Conservation (phyloP, 2,888 invertebrate species). For the Amblyjoppa fuscipennis region DNA sequence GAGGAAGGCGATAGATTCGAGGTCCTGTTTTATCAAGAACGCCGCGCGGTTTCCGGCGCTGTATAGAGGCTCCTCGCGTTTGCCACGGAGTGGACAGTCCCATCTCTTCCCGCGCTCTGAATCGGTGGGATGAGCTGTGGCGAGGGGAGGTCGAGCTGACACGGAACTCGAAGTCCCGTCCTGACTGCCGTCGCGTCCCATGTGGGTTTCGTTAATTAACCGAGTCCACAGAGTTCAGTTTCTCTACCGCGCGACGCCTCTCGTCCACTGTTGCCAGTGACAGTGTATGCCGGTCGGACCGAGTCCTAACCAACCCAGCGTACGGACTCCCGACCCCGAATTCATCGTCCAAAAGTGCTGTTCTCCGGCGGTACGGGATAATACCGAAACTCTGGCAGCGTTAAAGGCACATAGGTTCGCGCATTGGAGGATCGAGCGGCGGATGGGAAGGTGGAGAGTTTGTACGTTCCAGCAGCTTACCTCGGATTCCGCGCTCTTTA, state of each 20-base stretch:
- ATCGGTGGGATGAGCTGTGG: conserved; percentile 21
- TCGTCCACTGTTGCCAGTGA: conserved; percentile 58
- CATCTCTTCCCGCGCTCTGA: conserved; percentile 7
- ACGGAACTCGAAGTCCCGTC: conserved; percentile 69
- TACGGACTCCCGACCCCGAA: conserved; percentile 37
- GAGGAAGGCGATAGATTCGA: conserved; percentile 21
- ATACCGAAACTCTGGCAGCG: conserved; percentile 17
- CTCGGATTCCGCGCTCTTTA: conserved; percentile 10
- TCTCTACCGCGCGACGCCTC: conserved; percentile 37
- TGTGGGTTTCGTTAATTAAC: conserved; percentile 84
- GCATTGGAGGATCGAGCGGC: neutral
- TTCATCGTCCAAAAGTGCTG: conserved; percentile 34
- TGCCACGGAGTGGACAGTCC: conserved; percentile 28
- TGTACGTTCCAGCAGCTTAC: neutral
- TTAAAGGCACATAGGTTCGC: neutral
- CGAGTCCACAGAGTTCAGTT: conserved; percentile 79
- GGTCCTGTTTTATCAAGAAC: conserved; percentile 23
- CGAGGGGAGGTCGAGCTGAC: conserved; percentile 64
- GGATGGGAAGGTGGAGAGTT: neutral
- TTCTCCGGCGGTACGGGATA: neutral
- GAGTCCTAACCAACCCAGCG: conserved; percentile 19
- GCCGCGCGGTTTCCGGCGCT: conserved; percentile 22
- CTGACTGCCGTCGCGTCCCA: conserved; percentile 77
- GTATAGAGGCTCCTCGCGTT: conserved; percentile 41
- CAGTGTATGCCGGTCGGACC: conserved; percentile 29